Base-by-base conservation (phyloP, 2,113 vertebrate species). In the Carassius gibelio region DNA sequence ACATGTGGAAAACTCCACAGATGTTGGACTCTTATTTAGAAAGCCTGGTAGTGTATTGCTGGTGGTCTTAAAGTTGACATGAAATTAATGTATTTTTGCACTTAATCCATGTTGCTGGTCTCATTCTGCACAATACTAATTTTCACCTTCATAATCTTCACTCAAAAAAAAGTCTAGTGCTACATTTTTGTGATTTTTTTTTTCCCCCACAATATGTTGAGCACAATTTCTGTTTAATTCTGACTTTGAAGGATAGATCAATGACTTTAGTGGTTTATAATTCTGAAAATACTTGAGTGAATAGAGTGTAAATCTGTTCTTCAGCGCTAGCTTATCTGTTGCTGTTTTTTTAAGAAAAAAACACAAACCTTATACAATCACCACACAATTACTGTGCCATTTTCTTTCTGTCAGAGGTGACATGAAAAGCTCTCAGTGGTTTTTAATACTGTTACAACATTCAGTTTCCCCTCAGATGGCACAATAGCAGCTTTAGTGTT, bases 391-490 rank as follows among this genome's bases (percentile, higher is more conserved):
- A 21, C 64, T 38, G 69, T 45, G 38, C 69, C 36, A 45, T 42
- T 72, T 72, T 72, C 19, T 38, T 72, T 72, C 5, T 72, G 36
- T 72, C 69, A 45, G 36, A 45, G 36, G 36, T 45, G 69, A 72
- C 69, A 72, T 42, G 69, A 72, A 72, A 72, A 72, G 36, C 36
- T 72, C 69, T 72, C 36, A 42, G 69, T 72, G 9, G 36, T 48
- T 45, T 72, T 45, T 45, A 72, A 72, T 72, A 36, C 36, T 72
- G 17, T 72, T 72, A 72, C 69, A 45, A n/a, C 19, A n/a, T 45
- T n/a, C 36, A 42, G 69, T 72, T 72, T 72, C 69, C 69, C 69
- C 8, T 45, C 69, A 45, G 72, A 75, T 52, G 6, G n/a, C 45
- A 75, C 72, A 75, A 75, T 50, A 52, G 45, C 72, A 72, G 36